These are phyloP conservation scores for Zhuqinia jingwanae DNA, from an alignment of 2,888 invertebrate species.

Conservation along the genomic window DNA sequence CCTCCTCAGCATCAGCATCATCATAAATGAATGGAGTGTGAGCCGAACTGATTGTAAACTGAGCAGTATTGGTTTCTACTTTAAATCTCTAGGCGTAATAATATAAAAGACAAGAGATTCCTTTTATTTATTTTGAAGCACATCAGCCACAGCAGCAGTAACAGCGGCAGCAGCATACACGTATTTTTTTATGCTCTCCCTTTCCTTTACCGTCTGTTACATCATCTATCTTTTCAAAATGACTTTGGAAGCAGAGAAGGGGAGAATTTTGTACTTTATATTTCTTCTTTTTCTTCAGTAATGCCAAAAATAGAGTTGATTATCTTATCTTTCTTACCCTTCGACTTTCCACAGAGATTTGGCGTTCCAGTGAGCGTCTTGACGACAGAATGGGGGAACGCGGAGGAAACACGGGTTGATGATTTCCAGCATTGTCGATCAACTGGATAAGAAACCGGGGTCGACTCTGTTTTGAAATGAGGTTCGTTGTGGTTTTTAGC, in stretches of 20 bases:
- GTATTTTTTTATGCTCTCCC: neutral
- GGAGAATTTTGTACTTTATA: neutral
- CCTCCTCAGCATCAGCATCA: no score
- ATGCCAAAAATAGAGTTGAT: conserved; percentile 33
- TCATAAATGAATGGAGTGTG: neutral
- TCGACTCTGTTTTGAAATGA: conserved; percentile 67
- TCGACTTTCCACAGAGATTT: conserved; percentile 72
- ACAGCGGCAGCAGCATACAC: no score
- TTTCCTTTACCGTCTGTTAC: conserved; percentile 2
- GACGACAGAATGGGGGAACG: conserved; percentile 74
- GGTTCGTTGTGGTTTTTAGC: conserved; percentile 44
- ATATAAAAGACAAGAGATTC: neutral
- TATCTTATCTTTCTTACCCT: conserved; percentile 75
- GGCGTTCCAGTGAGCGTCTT: conserved; percentile 65
- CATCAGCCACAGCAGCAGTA: neutral
- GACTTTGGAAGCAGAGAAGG: neutral
- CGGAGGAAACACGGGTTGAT: conserved; percentile 74
- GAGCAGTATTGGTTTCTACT: conserved; percentile 35
- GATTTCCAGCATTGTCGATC: conserved; percentile 76
- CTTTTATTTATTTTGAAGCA: neutral
- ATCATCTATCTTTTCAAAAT: conserved; percentile 27
- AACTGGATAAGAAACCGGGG: conserved; percentile 75
- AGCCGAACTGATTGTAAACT: neutral
- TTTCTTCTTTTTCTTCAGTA: neutral
- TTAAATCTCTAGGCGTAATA: neutral